These are phyloP conservation scores for Ochotona curzoniae DNA, from an alignment of 2,113 vertebrate genomes.

Conservation along the genomic window DNA sequence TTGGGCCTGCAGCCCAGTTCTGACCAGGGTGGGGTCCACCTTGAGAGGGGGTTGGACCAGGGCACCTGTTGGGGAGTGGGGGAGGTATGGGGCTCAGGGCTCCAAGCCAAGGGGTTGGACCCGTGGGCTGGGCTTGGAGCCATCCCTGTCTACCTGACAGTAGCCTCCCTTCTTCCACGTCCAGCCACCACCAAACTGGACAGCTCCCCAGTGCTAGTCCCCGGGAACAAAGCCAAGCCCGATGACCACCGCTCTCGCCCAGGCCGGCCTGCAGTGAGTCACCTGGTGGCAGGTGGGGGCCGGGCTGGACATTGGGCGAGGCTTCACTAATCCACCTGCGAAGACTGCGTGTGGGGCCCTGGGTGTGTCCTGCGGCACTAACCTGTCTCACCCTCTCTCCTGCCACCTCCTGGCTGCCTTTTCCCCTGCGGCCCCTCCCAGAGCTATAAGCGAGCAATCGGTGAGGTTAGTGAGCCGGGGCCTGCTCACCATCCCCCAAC, in stretches of 20 bases:
- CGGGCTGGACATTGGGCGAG: not conserved
- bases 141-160: not conserved
- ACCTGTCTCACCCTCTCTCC: constrained; percentile 75
- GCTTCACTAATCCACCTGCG: not conserved
- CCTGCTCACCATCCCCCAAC: not conserved
- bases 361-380: constrained; percentile 24
- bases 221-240: constrained; percentile 90
- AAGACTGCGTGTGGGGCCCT: not conserved
- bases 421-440: constrained; percentile 79
- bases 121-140: not conserved
- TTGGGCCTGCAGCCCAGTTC: not conserved
- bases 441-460: constrained; percentile 97
- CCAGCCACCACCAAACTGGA: constrained; percentile 92
- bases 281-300: not conserved
- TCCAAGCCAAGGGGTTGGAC: not conserved
- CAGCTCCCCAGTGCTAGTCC: constrained; percentile 89
- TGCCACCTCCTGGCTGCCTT: constrained; percentile 70
- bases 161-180: not conserved
- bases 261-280: constrained; percentile 93
- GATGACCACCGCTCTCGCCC: constrained; percentile 94
- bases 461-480: constrained; percentile 91
- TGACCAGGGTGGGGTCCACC: not conserved
- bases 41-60: not conserved
- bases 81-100: not conserved
- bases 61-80: not conserved